A percentile compares a stretch with the other conserved stretches of the same genome.
Conservation (phyloP, 2,888 invertebrate species). For the Hemithea aestivaria region DNA sequence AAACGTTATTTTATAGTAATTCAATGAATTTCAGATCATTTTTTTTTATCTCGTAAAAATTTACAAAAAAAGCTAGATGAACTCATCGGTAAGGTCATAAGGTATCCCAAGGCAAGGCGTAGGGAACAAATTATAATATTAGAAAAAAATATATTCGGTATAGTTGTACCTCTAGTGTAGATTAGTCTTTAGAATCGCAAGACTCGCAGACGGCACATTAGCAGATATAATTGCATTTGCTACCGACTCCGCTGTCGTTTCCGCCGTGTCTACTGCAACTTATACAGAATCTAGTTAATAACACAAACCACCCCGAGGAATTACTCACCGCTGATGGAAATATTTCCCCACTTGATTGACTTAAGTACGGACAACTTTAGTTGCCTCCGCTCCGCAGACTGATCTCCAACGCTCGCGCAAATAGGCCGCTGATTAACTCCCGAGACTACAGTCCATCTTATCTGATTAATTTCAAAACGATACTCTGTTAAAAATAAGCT, state of each 20-base stretch:
- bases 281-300: conserved; percentile 74
- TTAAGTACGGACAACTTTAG: conserved; percentile 30
- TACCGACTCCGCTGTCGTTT: conserved; percentile 72
- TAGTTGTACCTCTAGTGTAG: neutral
- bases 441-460: conserved; percentile 14
- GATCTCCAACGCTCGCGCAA: conserved; percentile 6
- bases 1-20: too few species aligned
- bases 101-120: too few species aligned
- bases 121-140: too few species aligned
- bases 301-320: conserved; percentile 71
- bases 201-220: conserved; percentile 74
- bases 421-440: conserved; percentile 15
- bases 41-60: too few species aligned
- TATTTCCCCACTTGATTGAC: conserved; percentile 63
- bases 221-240: conserved; percentile 75
- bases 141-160: too few species aligned
- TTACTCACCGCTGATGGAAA: conserved; percentile 68
- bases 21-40: too few species aligned
- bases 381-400: conserved; percentile 12
- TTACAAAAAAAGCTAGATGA: too few species aligned
- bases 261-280: conserved; percentile 65
- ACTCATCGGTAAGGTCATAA: too few species aligned
- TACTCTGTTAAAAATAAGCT: conserved; percentile 66
- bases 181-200: conserved; percentile 24
- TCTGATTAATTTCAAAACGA: conserved; percentile 34